These are phyloP conservation scores for Bugulina stolonifera DNA, from an alignment of 2,888 invertebrate species.

Conservation along the genomic window DNA sequence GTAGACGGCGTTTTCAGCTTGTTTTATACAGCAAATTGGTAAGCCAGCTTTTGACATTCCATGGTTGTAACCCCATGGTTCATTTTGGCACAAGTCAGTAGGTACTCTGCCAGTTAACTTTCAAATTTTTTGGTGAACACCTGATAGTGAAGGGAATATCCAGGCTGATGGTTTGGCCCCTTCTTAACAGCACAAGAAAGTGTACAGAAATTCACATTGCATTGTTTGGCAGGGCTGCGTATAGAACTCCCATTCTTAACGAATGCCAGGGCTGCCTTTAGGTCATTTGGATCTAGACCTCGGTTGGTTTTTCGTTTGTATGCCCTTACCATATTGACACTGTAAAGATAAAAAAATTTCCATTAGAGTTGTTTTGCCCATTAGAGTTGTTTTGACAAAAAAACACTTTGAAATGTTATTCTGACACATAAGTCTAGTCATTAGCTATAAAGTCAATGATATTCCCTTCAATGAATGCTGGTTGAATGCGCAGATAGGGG, in stretches of 20 bases:
- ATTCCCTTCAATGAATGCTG: too few species aligned
- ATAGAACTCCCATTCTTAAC: background rate
- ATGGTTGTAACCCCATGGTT: background rate
- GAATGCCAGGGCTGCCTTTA: background rate
- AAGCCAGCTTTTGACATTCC: background rate
- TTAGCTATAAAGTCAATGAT: too few species aligned
- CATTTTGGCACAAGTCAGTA: background rate
- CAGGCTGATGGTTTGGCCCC: background rate
- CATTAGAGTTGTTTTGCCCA: too few species aligned
- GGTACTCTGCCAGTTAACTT: background rate
- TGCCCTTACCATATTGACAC: too few species aligned
- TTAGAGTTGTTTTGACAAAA: too few species aligned
- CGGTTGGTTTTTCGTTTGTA: background rate
- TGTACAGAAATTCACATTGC: background rate
- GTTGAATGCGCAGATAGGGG: too few species aligned
- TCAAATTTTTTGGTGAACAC: background rate
- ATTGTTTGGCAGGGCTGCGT: background rate
- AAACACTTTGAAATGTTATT: too few species aligned
- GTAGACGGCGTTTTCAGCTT: background rate
- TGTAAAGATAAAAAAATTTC: too few species aligned
- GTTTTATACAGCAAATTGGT: background rate
- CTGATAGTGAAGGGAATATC: background rate
- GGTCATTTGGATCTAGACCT: background rate
- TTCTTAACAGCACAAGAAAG: background rate
- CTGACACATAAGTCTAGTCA: too few species aligned